Evolutionary conservation across 1,140 invertebrate species (phyloP).

Genomic region (Eupristina koningsbergeri): DNA sequence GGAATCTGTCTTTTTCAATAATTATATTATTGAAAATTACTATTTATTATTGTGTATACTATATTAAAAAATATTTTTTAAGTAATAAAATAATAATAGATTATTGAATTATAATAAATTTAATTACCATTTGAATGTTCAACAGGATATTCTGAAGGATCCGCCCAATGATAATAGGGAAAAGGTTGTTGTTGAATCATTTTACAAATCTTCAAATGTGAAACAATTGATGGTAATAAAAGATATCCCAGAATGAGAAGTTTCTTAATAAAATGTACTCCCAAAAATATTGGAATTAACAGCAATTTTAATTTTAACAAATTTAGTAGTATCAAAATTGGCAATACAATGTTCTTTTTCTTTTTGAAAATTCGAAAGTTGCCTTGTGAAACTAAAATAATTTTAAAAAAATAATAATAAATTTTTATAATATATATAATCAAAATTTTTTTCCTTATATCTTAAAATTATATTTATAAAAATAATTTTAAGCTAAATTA

Average conservation of each 20-base stretch:
- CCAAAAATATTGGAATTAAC: constrained; percentile 77
- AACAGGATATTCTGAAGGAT: constrained; percentile 63
- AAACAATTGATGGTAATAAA: constrained; percentile 76
- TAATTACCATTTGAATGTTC: constrained; percentile 67
- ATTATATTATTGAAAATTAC: no score
- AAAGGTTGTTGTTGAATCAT: constrained; percentile 63
- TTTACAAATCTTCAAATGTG: constrained; percentile 78
- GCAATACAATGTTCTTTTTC: constrained; percentile 77
- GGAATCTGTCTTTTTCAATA: no score
- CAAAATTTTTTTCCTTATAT: no score
- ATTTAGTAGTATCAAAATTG: constrained; percentile 77
- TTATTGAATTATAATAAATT: not conserved
- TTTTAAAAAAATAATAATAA: not conserved
- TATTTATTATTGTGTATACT: no score
- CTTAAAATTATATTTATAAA: no score
- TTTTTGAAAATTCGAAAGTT: constrained; percentile 72
- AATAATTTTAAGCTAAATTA: no score
- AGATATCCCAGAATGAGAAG: constrained; percentile 77
- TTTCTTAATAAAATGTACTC: constrained; percentile 81
- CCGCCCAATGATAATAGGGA: constrained; percentile 63
- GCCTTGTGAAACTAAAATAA: constrained; percentile 51
- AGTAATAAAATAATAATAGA: no score
- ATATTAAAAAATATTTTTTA: no score
- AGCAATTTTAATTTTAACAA: constrained; percentile 78
- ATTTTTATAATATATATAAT: no score